These are phyloP conservation scores for Miniopterus natalensis DNA, from an alignment of 2,113 vertebrate species.

Conservation along the genomic window DNA sequence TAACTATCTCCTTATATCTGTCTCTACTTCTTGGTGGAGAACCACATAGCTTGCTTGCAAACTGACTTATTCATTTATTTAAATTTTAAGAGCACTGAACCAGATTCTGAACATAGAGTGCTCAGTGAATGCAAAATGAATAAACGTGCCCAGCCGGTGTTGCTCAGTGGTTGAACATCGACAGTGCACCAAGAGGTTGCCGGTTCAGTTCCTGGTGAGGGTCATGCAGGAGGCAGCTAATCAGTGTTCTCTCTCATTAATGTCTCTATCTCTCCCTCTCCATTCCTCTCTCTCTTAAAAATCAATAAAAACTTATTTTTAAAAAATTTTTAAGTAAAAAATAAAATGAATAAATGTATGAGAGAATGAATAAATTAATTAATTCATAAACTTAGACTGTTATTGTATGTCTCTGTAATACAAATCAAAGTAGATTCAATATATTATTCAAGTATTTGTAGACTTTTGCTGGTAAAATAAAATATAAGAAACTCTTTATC, in stretches of 20 bases:
- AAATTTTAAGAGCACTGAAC: neutral
- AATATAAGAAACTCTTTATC: conserved; percentile 10
- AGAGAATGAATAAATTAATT: neutral
- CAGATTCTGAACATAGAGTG: neutral
- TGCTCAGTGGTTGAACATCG: too few species aligned
- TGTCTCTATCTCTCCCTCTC: too few species aligned
- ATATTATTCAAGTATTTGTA: neutral
- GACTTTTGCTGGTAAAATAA: neutral
- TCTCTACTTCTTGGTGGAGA: neutral
- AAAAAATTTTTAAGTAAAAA: too few species aligned
- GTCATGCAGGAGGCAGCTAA: too few species aligned
- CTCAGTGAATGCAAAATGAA: conserved; percentile 25
- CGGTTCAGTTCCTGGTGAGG: too few species aligned
- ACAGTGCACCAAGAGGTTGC: too few species aligned
- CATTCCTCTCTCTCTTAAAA: too few species aligned
- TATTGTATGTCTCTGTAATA: neutral
- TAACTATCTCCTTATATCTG: neutral
- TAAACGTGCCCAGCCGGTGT: neutral
- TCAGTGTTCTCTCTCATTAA: too few species aligned
- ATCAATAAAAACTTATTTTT: too few species aligned
- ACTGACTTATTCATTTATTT: neutral
- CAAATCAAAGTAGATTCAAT: neutral
- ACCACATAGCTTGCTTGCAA: neutral
- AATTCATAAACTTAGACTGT: neutral
- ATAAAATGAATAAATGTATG: conserved; percentile 3